These are phyloP conservation scores for Drosophila mercatorum DNA, from an alignment of 2,888 invertebrate species.

Conservation along the genomic window DNA sequence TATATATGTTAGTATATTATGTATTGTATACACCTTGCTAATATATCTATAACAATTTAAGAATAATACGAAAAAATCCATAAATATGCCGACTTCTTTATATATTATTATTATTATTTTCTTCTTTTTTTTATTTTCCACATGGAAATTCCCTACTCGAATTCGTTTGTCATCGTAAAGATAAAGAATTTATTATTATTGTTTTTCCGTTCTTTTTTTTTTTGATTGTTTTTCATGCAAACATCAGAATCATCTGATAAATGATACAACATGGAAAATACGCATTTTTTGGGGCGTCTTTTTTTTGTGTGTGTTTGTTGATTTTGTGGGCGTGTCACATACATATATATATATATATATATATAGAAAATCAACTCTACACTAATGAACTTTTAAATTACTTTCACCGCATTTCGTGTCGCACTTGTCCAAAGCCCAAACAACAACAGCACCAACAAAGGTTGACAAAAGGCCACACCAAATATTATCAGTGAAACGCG, in stretches of 20 bases:
- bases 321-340: slow-evolving; percentile 48
- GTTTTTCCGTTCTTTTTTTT: slow-evolving; percentile 1
- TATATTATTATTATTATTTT: not conserved
- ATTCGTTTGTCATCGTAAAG: slow-evolving; percentile 40
- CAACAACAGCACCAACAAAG: slow-evolving; percentile 31
- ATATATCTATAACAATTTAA: not conserved
- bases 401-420: slow-evolving; percentile 60
- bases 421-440: slow-evolving; percentile 35
- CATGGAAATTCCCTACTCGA: slow-evolving; percentile 32
- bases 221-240: slow-evolving; percentile 14
- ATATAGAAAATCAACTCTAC: slow-evolving; percentile 24
- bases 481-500: slow-evolving; percentile 76
- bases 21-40: too few species aligned
- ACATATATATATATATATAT: not conserved
- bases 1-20: too few species aligned
- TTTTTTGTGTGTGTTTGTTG: slow-evolving; percentile 16
- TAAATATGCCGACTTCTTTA: not conserved
- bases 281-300: slow-evolving; percentile 22
- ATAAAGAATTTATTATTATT: slow-evolving; percentile 35
- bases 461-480: slow-evolving; percentile 53
- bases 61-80: not conserved
- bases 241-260: slow-evolving; percentile 47
- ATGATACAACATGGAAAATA: slow-evolving; percentile 35
- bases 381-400: slow-evolving; percentile 70
- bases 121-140: not conserved